Conservation (phyloP, 2,797 vertebrate genomes). For the Cygnus olor region DNA sequence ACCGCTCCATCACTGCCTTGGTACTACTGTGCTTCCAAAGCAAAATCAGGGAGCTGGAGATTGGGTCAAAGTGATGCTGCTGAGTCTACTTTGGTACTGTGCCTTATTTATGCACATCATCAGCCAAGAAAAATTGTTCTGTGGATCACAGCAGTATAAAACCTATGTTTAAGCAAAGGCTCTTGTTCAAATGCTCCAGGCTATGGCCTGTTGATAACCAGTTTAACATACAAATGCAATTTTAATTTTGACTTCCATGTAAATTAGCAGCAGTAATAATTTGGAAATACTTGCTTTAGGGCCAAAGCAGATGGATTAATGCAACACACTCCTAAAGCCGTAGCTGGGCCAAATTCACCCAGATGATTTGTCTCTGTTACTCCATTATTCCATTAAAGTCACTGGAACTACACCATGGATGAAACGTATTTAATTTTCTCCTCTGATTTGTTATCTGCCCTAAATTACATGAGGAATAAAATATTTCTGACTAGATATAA, state of each 20-base stretch:
- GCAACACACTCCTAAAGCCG: neutral
- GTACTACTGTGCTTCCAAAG: neutral
- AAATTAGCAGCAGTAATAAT: neutral
- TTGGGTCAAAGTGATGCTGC: neutral
- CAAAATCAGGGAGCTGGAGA: neutral
- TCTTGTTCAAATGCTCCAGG: neutral
- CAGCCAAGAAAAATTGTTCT: accelerated
- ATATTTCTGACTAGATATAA: neutral
- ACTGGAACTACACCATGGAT: neutral
- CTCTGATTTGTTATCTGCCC: neutral
- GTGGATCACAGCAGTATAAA: neutral
- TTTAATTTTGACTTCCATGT: neutral
- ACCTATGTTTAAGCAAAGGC: neutral
- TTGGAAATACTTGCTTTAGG: neutral
- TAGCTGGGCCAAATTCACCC: neutral
- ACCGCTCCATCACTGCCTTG: neutral
- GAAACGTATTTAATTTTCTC: neutral
- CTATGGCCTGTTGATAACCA: neutral
- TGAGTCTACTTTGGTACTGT: neutral
- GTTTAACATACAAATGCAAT: neutral
- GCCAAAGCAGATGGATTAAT: neutral
- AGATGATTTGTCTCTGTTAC: neutral
- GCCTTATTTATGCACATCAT: neutral
- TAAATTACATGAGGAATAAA: neutral
- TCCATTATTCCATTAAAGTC: neutral